Conservation (phyloP, 2,113 vertebrate genomes). For the Oplegnathus fasciatus region DNA sequence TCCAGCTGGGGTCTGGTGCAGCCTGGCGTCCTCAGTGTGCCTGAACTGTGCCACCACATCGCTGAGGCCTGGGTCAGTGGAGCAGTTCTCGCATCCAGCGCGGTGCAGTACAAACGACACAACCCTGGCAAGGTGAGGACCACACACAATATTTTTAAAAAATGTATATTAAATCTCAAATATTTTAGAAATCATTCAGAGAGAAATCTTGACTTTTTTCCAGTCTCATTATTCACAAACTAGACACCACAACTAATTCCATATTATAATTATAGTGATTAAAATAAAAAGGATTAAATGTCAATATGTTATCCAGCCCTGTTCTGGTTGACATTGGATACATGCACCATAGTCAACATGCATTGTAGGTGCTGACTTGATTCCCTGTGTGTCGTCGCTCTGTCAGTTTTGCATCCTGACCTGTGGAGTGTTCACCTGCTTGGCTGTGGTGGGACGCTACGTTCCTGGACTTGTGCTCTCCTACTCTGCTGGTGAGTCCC, state of each 20-base stretch:
- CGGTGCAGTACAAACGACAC: slow-evolving; percentile 90
- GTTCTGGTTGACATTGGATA: no score
- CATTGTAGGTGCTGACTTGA: neutral
- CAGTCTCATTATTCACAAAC: neutral
- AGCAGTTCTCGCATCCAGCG: slow-evolving; percentile 83
- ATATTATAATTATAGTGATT: no score
- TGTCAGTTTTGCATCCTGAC: slow-evolving; percentile 94
- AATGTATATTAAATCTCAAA: neutral
- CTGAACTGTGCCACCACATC: slow-evolving; percentile 93
- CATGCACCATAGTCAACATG: no score
- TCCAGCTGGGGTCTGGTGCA: slow-evolving; percentile 94
- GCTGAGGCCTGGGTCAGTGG: slow-evolving; percentile 93
- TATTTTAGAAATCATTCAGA: neutral
- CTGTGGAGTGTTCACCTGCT: slow-evolving; percentile 89
- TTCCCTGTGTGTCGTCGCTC: slow-evolving; percentile 22
- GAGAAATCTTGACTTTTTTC: neutral
- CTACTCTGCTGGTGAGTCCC: slow-evolving; percentile 91
- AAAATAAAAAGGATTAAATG: no score
- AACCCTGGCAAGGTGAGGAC: slow-evolving; percentile 94
- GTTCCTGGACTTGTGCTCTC: slow-evolving; percentile 94
- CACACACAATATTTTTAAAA: neutral
- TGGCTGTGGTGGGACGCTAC: slow-evolving; percentile 91
- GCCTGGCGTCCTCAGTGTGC: slow-evolving; percentile 92
- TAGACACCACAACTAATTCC: neutral
- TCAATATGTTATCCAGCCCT: no score